Base-by-base conservation (phyloP, 2,113 vertebrate species). In the Indicator indicator region DNA sequence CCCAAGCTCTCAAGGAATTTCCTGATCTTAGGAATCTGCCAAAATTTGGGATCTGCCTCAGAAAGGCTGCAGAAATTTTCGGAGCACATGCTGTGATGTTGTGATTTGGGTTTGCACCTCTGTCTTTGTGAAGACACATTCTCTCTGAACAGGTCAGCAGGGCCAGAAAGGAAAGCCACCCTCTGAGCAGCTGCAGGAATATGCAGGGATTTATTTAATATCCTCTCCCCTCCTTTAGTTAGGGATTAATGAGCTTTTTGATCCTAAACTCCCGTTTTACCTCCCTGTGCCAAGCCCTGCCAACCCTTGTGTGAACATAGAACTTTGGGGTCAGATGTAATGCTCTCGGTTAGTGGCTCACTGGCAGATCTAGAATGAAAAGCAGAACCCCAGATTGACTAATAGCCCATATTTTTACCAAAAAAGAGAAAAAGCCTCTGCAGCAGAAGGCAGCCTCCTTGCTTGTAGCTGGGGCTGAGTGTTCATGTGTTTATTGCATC, bases 1-100 rank as follows among this genome's bases (percentile, higher is more conserved):
- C 92, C 96, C 6, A 56, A 96, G 28, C 95, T 93, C 91, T 93
- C 94, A 96, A 96, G 92, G 97, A 97, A 97, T 97, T 97, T 97
- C 96, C 96, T 97, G 96, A 83, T 95, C 80, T 59, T 4, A 91
- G 63, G 88, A 82, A 96, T 91, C 91, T 93, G 96, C 96, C 96
- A 97, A 44, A 92, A 32, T 38, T 74, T 36, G 73, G 88, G 76
- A 67, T 92, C 77, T 93, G 94, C 86, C 86, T 89, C 4, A 0
- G 16, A 36, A 26, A 88, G 83, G 17, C 65, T 69, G 60, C 2
- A 9, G 48, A 16, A 76, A 79, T 62, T 80, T 86, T 40, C 86
- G 86, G 69, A 91, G 91, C 83, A 11, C 68, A 14, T 2, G 3
- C 24, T 69, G 72, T 1, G 1, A 76, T 27, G 90, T 2, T 78